A percentile compares a stretch with the other conserved stretches of the same genome.
phyloP scores from a whole-genome alignment of 2,888 invertebrate species.

The Brachylomia viminalis region DNA sequence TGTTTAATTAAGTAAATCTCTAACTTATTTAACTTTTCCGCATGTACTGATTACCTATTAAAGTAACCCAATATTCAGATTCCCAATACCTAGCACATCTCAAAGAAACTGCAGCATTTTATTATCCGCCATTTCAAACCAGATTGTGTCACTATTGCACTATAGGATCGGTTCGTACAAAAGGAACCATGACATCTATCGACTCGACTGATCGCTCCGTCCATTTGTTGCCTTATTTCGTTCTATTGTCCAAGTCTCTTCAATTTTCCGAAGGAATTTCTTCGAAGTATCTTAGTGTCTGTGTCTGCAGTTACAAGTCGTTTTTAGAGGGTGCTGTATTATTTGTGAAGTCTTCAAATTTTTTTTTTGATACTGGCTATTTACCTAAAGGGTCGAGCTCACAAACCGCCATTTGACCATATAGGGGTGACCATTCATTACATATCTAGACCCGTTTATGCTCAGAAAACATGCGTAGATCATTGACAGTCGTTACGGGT shows the following conservation, averaged over 20 bases:
- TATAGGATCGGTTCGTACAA: constrained; percentile 24
- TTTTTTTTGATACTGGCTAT: too few relatives aligned
- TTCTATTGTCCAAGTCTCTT: constrained; percentile 69
- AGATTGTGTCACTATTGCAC: constrained; percentile 39
- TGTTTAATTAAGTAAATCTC: too few relatives aligned
- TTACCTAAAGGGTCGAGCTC: too few relatives aligned
- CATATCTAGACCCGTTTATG: too few relatives aligned
- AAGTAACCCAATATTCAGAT: neutral
- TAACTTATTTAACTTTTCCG: too few relatives aligned
- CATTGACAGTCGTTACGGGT: too few relatives aligned
- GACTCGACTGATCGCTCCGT: constrained; percentile 42
- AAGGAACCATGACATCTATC: constrained; percentile 37
- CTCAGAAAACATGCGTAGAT: too few relatives aligned
- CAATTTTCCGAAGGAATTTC: constrained; percentile 64
- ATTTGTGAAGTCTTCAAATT: neutral
- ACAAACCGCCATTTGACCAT: too few relatives aligned
- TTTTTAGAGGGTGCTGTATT: constrained; percentile 7
- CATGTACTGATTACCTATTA: neutral
- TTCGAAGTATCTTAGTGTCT: constrained; percentile 36
- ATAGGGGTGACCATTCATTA: too few relatives aligned
- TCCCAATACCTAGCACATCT: neutral
- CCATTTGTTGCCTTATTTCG: constrained; percentile 67
- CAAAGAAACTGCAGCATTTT: constrained; percentile 17
- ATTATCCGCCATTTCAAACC: constrained; percentile 9
- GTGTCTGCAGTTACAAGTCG: neutral